phyloP scores from a whole-genome alignment of 2,888 invertebrate genomes.

The Gerris lacustris region DNA sequence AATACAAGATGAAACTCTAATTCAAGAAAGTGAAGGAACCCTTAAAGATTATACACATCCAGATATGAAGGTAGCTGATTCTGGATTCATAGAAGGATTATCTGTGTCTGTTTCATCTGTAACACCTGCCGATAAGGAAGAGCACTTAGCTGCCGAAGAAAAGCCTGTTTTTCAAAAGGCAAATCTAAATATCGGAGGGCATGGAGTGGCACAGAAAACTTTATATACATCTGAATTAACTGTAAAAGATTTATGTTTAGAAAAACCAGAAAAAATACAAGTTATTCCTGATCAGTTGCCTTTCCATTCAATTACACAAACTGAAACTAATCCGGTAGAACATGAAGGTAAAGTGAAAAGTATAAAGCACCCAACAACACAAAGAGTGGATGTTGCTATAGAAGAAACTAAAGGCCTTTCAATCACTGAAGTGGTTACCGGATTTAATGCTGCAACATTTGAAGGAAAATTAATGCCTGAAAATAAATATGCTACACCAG shows the following conservation, averaged over 20 bases:
- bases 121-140: constrained; percentile 44
- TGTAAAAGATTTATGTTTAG: constrained; percentile 24
- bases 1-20: constrained; percentile 41
- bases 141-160: constrained; percentile 34
- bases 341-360: constrained; percentile 39
- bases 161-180: constrained; percentile 38
- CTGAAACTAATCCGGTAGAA: constrained; percentile 37
- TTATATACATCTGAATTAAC: constrained; percentile 26
- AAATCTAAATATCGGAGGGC: constrained; percentile 32
- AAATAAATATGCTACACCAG: constrained; percentile 29
- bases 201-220: constrained; percentile 31
- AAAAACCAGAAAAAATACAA: constrained; percentile 35
- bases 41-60: constrained; percentile 38
- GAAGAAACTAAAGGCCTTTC: constrained; percentile 30
- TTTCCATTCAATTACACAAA: constrained; percentile 39
- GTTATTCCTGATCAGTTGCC: constrained; percentile 32
- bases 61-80: constrained; percentile 41
- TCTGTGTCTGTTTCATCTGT: constrained; percentile 34
- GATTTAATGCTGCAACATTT: constrained; percentile 30
- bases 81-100: constrained; percentile 34
- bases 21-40: constrained; percentile 46
- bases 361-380: constrained; percentile 34
- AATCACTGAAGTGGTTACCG: constrained; percentile 29
- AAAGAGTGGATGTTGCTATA: constrained; percentile 31
- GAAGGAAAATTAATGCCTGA: constrained; percentile 27